phyloP scores from a whole-genome alignment of 2,888 invertebrate genomes.

The Biston stratarius region DNA sequence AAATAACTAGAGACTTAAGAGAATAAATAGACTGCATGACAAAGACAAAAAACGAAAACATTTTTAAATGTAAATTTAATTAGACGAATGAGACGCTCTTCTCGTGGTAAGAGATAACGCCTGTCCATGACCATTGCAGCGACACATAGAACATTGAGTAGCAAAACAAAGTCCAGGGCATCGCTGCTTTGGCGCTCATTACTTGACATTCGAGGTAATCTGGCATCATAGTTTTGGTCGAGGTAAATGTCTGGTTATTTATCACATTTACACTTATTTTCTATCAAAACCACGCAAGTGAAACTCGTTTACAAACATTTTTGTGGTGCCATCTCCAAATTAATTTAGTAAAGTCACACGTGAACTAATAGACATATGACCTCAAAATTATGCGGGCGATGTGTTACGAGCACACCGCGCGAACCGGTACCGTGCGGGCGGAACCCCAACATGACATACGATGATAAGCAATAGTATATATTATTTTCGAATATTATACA shows the following conservation, averaged over 20 bases:
- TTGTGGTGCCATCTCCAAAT: slow-evolving; percentile 27
- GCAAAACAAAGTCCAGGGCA: no score
- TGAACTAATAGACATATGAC: slow-evolving; percentile 38
- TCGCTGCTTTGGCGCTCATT: no score
- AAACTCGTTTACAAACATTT: slow-evolving; percentile 25
- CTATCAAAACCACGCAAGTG: slow-evolving; percentile 2
- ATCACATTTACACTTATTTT: background rate
- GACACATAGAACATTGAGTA: no score
- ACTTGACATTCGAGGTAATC: no score
- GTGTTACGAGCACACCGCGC: slow-evolving; percentile 34
- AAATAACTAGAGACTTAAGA: no score
- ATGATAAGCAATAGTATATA: background rate
- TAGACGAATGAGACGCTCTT: no score
- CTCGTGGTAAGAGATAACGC: no score
- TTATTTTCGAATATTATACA: background rate
- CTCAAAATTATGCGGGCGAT: slow-evolving; percentile 49
- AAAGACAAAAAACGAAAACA: no score
- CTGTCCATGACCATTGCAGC: no score
- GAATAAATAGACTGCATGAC: no score
- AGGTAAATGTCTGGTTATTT: background rate
- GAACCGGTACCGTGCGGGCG: slow-evolving; percentile 39
- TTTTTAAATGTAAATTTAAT: no score
- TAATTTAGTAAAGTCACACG: slow-evolving; percentile 25
- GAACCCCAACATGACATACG: background rate
- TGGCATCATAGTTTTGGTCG: background rate